Percentiles rank a stretch among this genome's conserved stretches.
These are phyloP conservation scores for Strigamia maritima DNA, from an alignment of 2,888 invertebrate species.

Conservation along the genomic window DNA sequence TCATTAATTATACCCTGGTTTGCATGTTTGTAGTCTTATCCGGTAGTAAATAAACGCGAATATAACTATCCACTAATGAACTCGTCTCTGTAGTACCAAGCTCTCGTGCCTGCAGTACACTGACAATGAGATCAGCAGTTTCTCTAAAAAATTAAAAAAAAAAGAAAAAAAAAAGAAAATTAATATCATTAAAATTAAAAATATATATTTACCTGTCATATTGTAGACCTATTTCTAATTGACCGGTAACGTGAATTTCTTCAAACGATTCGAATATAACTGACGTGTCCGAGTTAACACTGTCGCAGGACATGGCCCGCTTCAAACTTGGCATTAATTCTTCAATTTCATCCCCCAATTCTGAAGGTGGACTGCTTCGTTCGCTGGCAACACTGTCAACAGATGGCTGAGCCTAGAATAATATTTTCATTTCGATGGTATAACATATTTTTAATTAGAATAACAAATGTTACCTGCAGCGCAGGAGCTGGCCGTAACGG, in stretches of 20 bases:
- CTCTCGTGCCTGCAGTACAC: slow-evolving; percentile 73
- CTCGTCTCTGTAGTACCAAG: slow-evolving; percentile 61
- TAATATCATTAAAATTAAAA: slow-evolving; percentile 40
- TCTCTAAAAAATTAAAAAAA: slow-evolving; percentile 50
- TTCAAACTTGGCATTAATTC: slow-evolving; percentile 55
- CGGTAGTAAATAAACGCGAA: slow-evolving; percentile 70
- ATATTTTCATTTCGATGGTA: background rate
- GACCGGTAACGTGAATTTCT: slow-evolving; percentile 63
- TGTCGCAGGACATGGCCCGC: slow-evolving; percentile 73
- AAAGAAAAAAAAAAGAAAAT: slow-evolving; percentile 31
- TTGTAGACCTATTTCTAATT: slow-evolving; percentile 71
- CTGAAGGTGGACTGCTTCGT: slow-evolving; percentile 10
- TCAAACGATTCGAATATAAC: slow-evolving; percentile 68
- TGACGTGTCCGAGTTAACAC: slow-evolving; percentile 74
- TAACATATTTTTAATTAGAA: background rate
- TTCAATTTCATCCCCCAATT: slow-evolving; percentile 38
- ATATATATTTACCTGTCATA: slow-evolving; percentile 65
- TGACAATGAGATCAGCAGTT: slow-evolving; percentile 63
- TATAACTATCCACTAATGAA: slow-evolving; percentile 68
- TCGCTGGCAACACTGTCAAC: slow-evolving; percentile 1
- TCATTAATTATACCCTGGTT: slow-evolving; percentile 57
- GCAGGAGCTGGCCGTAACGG: slow-evolving; percentile 47
- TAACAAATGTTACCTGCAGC: slow-evolving; percentile 4
- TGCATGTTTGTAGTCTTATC: slow-evolving; percentile 67
- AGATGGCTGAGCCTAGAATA: slow-evolving; percentile 3